These are phyloP conservation scores for Climacteris rufus DNA, from an alignment of 2,113 vertebrate species.

Conservation along the genomic window DNA sequence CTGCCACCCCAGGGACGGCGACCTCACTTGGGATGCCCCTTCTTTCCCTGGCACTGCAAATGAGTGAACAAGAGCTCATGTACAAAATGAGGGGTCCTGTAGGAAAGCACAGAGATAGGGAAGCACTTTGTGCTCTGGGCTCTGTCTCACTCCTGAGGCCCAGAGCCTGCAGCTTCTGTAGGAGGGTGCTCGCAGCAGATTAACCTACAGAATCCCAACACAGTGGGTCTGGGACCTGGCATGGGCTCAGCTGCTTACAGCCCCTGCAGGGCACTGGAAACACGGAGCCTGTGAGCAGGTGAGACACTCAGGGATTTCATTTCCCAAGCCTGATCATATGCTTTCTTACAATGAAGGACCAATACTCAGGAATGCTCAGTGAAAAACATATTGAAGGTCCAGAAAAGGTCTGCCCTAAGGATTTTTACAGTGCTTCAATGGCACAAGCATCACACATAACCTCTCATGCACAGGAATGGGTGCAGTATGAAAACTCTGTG, in stretches of 20 bases:
- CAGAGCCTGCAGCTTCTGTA: neutral
- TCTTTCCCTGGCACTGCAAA: neutral
- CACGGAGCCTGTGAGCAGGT: neutral
- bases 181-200: neutral
- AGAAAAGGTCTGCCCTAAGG: neutral
- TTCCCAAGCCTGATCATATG: neutral
- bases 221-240: neutral
- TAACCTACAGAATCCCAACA: neutral
- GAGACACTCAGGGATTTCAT: neutral
- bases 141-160: neutral
- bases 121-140: neutral
- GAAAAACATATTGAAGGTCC: neutral
- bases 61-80: neutral
- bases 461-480: fast-evolving
- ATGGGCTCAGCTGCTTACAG: neutral
- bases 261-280: neutral
- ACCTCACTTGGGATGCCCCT: neutral
- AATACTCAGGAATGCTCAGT: neutral
- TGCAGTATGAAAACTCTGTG: fast-evolving
- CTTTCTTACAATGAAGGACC: neutral
- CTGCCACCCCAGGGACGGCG: neutral
- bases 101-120: neutral
- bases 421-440: fast-evolving
- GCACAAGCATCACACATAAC: neutral
- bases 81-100: neutral